Evolutionary conservation across 2,797 vertebrate genomes (phyloP).

Genomic region (Anabacerthia variegaticeps): DNA sequence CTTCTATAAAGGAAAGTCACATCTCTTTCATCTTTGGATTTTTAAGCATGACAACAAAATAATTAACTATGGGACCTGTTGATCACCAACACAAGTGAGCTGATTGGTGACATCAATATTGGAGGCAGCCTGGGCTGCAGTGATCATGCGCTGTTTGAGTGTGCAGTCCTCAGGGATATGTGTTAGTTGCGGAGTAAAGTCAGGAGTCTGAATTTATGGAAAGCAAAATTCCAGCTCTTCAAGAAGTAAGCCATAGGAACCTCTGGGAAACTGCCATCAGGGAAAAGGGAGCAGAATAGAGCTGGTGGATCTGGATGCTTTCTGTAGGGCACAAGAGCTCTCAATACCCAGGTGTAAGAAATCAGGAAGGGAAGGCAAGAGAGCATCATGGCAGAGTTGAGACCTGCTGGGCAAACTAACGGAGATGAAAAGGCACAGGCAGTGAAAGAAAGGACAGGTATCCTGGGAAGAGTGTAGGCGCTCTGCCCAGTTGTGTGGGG

Average conservation of each 20-base stretch:
- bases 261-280: neutral
- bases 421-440: neutral
- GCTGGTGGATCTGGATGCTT: neutral
- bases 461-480: neutral
- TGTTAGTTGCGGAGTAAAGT: neutral
- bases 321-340: neutral
- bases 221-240: neutral
- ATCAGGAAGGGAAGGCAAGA: neutral
- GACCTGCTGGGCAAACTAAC: neutral
- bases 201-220: neutral
- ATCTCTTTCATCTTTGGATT: neutral
- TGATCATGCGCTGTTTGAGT: neutral
- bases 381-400: neutral
- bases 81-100: neutral
- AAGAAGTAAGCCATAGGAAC: neutral
- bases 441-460: neutral
- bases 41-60: conserved; percentile 1
- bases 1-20: neutral
- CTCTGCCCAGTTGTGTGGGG: neutral
- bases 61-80: neutral
- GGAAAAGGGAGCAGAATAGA: neutral
- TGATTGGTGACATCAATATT: neutral
- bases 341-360: neutral
- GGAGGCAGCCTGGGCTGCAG: neutral
- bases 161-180: neutral